Evolutionary conservation across 2,113 vertebrate genomes (phyloP).

Genomic region (Gymnarchus niloticus): DNA sequence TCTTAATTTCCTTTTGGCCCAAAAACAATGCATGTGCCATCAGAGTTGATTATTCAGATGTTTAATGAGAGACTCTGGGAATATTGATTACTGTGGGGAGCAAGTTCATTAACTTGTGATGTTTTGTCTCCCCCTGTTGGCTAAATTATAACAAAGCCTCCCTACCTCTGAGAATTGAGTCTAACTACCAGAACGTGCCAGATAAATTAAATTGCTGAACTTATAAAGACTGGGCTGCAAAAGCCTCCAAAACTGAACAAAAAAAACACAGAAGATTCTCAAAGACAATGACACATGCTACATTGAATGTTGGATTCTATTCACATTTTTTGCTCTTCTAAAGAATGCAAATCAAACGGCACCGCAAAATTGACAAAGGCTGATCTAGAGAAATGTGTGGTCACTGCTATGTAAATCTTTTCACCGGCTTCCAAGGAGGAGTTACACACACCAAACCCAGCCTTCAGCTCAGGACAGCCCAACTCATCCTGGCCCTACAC

Average conservation of each 20-base stretch:
- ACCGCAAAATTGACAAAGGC: background rate
- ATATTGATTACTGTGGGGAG: background rate
- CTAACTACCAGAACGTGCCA: slow-evolving; percentile 5
- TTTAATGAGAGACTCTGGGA: slow-evolving; percentile 19
- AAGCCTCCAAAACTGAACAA: background rate
- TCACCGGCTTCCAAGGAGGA: background rate
- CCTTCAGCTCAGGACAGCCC: background rate
- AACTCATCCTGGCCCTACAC: background rate
- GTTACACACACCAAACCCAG: background rate
- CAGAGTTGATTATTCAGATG: slow-evolving; percentile 15
- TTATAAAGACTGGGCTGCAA: slow-evolving; percentile 3
- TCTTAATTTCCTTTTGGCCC: slow-evolving; percentile 24
- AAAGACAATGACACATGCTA: background rate
- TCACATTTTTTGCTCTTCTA: background rate
- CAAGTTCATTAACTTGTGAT: slow-evolving; percentile 20
- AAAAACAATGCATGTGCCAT: background rate
- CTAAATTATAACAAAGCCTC: slow-evolving; percentile 15
- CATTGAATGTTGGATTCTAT: background rate
- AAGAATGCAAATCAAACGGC: background rate
- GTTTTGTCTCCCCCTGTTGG: slow-evolving; percentile 28
- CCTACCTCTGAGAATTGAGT: background rate
- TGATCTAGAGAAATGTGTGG: background rate
- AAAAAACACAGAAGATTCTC: slow-evolving; percentile 3
- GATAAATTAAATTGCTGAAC: slow-evolving; percentile 18
- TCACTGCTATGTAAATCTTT: background rate